Conservation (phyloP, 1,140 invertebrate species). For the Caenorhabditis tropicalis region DNA sequence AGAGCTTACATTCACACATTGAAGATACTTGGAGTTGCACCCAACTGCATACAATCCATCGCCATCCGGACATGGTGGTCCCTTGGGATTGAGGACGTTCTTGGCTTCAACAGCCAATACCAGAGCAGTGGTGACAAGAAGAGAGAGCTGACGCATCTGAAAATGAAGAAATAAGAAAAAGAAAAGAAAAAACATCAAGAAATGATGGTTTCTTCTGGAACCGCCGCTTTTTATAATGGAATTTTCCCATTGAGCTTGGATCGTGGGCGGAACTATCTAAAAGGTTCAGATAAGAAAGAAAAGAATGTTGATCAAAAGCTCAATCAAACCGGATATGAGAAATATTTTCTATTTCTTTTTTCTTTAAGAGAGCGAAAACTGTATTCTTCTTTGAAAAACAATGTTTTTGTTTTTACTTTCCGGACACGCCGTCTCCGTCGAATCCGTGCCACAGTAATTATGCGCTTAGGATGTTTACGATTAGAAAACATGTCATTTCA, state of each 20-base stretch:
- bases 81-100: background rate
- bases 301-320: constrained; percentile 24
- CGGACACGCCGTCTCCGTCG: background rate
- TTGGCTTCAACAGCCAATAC: background rate
- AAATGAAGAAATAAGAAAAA: background rate
- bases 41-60: background rate
- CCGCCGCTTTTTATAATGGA: background rate
- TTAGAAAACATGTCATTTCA: background rate
- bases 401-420: background rate
- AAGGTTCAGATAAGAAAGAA: background rate
- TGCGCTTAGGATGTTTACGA: constrained; percentile 23
- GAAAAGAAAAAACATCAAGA: background rate
- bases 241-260: background rate
- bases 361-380: background rate
- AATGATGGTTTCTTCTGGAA: background rate
- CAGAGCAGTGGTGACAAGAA: background rate
- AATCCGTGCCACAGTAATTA: background rate
- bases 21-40: background rate
- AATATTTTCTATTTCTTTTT: background rate
- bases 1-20: constrained; percentile 2
- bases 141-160: constrained; percentile 11
- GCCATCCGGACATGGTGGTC: background rate
- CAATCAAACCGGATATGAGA: background rate
- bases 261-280: background rate
- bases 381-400: no score